Base-by-base conservation (phyloP, 2,113 vertebrate species). In the Corvus moneduloides region DNA sequence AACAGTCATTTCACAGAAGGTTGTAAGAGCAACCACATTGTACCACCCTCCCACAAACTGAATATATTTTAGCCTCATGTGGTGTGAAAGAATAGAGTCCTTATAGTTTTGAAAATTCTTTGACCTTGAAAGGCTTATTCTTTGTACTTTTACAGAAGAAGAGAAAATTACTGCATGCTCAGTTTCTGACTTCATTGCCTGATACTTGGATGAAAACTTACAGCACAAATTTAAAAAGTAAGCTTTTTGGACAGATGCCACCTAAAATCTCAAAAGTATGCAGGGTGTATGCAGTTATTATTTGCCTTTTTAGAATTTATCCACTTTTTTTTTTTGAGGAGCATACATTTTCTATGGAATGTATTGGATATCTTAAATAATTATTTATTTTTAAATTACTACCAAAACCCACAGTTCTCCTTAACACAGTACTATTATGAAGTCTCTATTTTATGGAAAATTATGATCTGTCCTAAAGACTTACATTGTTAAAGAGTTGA, bases 211-310 rank as follows among this genome's bases (percentile, higher is more conserved):
- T 91, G 67, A 95, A 78, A 41, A 93, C 64, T 97, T 97, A 89
- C 84, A 95, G 97, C 89, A 87, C 75, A 97, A 96, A 97, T 97
- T 96, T 96, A 49, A 83, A 62, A 66, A 95, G 87, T 52, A 54
- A 94, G 61, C n/a, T 96, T 74, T 91, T 91, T 93, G 37, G 30
- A 91, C 41, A 91, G 66, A 84, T 86, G 72, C n/a, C 87, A 81
- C 11, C 37, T 81, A 90, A 96, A 96, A 84, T 92, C 67, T 41
- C 91, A 43, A 39, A 92, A 94, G 74, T 74, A 67, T 21, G 7
- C 22, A 56, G 39, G 3, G 30, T 77, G 51, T 78, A 66, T 82
- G 59, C 19, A 80, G 17, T 54, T 95, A 59, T 87, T 96, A 96
- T 91, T 96, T 97, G 73, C n/a, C 81, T 82, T 93, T 97, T 80